Evolutionary conservation across 1,140 invertebrate genomes (phyloP), one percentile per base, ranked within the genome.

Genomic region (Choristoneura fumiferana): DNA sequence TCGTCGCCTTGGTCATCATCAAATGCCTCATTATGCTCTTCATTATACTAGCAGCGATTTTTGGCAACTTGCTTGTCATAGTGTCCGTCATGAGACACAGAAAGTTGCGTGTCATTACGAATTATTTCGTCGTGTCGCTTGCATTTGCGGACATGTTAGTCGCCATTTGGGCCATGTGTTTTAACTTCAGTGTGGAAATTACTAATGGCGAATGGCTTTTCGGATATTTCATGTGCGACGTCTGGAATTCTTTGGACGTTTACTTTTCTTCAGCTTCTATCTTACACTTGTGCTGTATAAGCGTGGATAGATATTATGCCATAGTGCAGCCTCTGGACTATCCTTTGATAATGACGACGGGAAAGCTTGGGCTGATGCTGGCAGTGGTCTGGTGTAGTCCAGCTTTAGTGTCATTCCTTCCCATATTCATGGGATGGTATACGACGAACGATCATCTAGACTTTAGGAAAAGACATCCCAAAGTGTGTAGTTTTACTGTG

Each of bases 201-300:
- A 95, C 93, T 33, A 94, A 92, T n/a, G 94, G 95, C 12, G 90
- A 91, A 58, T 99, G 97, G 97, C 83, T 97, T 13, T 98, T 98
- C 78, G 96, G 96, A 0, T 93, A 95, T 71, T 93, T 96, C 63
- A 96, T 98, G 94, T 99, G 97, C 84, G 96, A 98, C 83, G 94
- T 98, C 8, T 98, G 96, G 95, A 98, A 98, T 80, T 96, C 96
- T 0, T 92, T 98, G 65, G 98, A 98, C 85, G 98, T 99, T 0
- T 96, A 98, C 74, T 98, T 98, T 83, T 97, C 95, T 40, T 98
- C 97, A 0, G 96, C 95, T 0, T 97, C 96, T 33, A 97, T 98
- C 15, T 90, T 98, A 17, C 97, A 98, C 82, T 88, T 98, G 38
- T 98, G 95, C 75, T 98, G 95, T 89, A 98, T 98, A 86, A 98